Percentiles rank a stretch among this genome's conserved stretches.
Evolutionary conservation across 2,797 vertebrate species (phyloP).

Genomic region (Microcaecilia unicolor): DNA sequence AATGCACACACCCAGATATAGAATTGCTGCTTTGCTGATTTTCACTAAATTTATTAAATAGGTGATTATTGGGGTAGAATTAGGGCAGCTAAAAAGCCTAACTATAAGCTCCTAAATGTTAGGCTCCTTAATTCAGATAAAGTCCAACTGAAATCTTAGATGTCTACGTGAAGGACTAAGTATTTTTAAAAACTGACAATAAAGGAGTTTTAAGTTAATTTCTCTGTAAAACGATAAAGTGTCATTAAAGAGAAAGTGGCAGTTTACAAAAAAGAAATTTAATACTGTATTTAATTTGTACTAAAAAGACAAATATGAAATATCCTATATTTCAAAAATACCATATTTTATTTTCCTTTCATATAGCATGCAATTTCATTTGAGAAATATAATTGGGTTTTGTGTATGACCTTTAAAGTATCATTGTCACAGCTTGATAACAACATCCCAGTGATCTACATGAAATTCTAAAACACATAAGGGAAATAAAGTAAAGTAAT

Average conservation of each 20-base stretch:
- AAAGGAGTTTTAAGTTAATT: too few relatives aligned
- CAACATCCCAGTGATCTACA: conserved; percentile 36
- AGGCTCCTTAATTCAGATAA: too few relatives aligned
- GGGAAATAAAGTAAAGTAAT: conserved; percentile 28
- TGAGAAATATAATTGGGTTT: conserved; percentile 35
- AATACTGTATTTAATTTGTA: conserved; percentile 27
- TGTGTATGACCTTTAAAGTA: conserved; percentile 36
- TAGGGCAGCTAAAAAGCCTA: too few relatives aligned
- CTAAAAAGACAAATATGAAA: conserved; percentile 25
- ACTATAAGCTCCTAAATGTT: too few relatives aligned
- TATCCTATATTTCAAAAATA: conserved; percentile 2
- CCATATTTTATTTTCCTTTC: conserved; percentile 19
- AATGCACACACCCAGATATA: too few relatives aligned
- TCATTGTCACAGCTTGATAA: conserved; percentile 40
- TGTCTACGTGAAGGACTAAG: too few relatives aligned
- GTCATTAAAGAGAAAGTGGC: conserved; percentile 4
- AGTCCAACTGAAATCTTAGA: too few relatives aligned
- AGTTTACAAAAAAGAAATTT: conserved; percentile 33
- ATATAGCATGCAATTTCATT: conserved; percentile 20
- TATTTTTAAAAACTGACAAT: too few relatives aligned
- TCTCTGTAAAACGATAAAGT: too few relatives aligned
- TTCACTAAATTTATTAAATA: too few relatives aligned
- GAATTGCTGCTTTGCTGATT: too few relatives aligned
- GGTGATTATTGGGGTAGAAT: too few relatives aligned
- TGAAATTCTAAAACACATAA: conserved; percentile 24